These are phyloP conservation scores for Gorilla gorilla DNA, from an alignment of 2,113 vertebrate species.

Conservation along the genomic window DNA sequence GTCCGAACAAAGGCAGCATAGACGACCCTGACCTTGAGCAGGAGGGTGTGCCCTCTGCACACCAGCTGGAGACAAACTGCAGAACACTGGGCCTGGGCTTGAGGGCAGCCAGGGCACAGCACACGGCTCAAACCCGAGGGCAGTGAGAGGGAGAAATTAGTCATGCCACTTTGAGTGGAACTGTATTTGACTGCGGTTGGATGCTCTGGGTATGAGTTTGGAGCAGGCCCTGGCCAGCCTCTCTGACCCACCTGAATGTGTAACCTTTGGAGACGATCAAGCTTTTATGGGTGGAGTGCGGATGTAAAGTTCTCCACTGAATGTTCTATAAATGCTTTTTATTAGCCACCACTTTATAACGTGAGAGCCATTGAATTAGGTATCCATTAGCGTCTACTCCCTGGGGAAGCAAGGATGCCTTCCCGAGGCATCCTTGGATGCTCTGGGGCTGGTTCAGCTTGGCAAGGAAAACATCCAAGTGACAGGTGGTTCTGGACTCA, in stretches of 20 bases:
- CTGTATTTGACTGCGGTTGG: not conserved
- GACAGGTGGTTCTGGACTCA: not conserved
- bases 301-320: slow-evolving; percentile 41
- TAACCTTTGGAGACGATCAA: slow-evolving; percentile 2
- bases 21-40: rapidly evolving
- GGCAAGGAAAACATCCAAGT: not conserved
- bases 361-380: slow-evolving; percentile 56
- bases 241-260: not conserved
- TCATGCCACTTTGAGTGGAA: not conserved
- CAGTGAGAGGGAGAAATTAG: not conserved
- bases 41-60: not conserved
- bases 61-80: not conserved
- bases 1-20: not conserved
- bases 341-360: slow-evolving; percentile 49
- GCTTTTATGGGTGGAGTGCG: not conserved
- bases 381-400: slow-evolving; percentile 54
- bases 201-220: not conserved
- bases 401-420: slow-evolving; percentile 20
- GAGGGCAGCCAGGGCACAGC: not conserved
- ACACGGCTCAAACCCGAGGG: rapidly evolving
- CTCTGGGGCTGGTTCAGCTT: not conserved
- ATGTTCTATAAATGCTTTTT: slow-evolving; percentile 69
- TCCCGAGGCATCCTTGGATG: rapidly evolving
- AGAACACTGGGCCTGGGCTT: not conserved
- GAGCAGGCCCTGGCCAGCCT: not conserved